Conservation (phyloP, 2,113 vertebrate species). For the Cephalopholis sonnerati region DNA sequence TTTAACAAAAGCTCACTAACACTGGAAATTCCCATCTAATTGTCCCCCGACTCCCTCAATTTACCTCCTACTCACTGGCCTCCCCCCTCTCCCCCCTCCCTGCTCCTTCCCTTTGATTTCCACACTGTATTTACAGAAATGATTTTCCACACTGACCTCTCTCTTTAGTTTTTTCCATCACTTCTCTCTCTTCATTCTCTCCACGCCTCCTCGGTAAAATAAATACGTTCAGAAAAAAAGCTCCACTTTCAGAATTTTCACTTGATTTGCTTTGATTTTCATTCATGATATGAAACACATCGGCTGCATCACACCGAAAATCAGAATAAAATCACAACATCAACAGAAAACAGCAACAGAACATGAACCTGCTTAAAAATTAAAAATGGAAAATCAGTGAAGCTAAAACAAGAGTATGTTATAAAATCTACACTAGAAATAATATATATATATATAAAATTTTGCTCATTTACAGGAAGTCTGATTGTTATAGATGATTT, state of each 20-base stretch:
- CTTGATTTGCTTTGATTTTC: neutral
- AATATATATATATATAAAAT: neutral
- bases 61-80: constrained; percentile 73
- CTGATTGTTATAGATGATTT: neutral
- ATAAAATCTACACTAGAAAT: neutral
- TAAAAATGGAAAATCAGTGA: neutral
- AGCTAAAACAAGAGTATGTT: too few species aligned
- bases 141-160: constrained; percentile 65
- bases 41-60: constrained; percentile 67
- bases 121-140: constrained; percentile 70
- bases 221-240: constrained; percentile 3
- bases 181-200: constrained; percentile 6
- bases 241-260: neutral
- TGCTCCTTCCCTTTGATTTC: constrained; percentile 67
- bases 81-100: constrained; percentile 77
- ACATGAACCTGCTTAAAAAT: neutral
- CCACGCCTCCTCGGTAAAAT: neutral
- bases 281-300: neutral
- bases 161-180: constrained; percentile 53
- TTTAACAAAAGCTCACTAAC: constrained; percentile 66
- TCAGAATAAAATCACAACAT: neutral
- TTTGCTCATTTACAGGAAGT: too few species aligned
- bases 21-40: constrained; percentile 79
- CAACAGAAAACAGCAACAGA: too few species aligned
- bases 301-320: neutral